A percentile compares a stretch with the other conserved stretches of the same genome.
Evolutionary conservation across 2,113 vertebrate genomes (phyloP).

Genomic region (Suricata suricatta): DNA sequence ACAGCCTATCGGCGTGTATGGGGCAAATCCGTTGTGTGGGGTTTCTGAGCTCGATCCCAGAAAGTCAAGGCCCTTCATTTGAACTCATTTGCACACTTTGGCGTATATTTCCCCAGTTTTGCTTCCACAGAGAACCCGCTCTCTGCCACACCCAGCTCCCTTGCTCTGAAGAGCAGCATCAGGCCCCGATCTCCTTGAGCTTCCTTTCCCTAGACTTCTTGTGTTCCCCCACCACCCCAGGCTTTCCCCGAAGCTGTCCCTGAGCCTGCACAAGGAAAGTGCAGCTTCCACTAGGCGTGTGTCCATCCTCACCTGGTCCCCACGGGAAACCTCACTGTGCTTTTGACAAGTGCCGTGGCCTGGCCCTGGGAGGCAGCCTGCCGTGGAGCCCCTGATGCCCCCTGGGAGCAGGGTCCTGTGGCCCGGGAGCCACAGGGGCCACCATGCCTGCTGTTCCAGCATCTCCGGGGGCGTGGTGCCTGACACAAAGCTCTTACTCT

Average conservation of each 20-base stretch:
- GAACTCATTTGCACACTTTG: background rate
- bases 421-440: no score
- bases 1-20: background rate
- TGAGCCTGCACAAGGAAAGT: background rate
- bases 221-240: background rate
- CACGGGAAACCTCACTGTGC: background rate
- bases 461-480: background rate
- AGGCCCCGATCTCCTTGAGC: background rate
- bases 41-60: background rate
- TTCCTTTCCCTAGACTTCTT: background rate
- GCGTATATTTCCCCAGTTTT: background rate
- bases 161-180: background rate
- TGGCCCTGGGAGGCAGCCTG: background rate
- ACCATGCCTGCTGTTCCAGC: no score
- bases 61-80: background rate
- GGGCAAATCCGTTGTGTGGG: background rate
- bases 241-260: background rate
- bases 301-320: background rate
- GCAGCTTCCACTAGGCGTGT: background rate
- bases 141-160: background rate
- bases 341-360: background rate
- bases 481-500: background rate
- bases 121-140: background rate
- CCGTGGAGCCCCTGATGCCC: background rate
- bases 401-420: accelerated